These are phyloP conservation scores for Cisticola juncidis DNA, from an alignment of 2,113 vertebrate genomes.

Conservation along the genomic window DNA sequence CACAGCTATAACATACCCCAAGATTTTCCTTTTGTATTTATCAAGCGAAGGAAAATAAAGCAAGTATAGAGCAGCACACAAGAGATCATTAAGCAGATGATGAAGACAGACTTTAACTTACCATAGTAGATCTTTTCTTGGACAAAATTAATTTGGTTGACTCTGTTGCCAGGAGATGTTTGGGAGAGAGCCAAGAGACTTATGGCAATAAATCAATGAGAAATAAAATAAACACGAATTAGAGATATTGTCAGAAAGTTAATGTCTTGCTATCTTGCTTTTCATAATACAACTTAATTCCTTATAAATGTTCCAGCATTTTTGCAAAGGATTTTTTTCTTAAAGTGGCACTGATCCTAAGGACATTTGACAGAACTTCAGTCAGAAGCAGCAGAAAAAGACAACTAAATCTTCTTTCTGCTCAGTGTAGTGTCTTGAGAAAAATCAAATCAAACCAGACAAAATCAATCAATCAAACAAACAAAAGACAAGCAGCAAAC, in stretches of 20 bases:
- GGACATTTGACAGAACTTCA: neutral
- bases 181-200: slow-evolving; percentile 67
- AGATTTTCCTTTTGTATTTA: slow-evolving; percentile 33
- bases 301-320: neutral
- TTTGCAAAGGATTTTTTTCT: neutral
- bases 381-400: neutral
- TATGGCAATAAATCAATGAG: slow-evolving; percentile 72
- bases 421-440: neutral
- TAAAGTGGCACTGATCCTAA: neutral
- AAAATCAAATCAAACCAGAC: neutral
- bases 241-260: slow-evolving; percentile 64
- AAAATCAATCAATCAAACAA: neutral
- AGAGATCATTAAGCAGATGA: slow-evolving; percentile 64
- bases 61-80: neutral
- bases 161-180: slow-evolving; percentile 68
- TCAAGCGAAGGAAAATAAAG: slow-evolving; percentile 48
- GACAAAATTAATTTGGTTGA: slow-evolving; percentile 74
- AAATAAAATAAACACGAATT: slow-evolving; percentile 73
- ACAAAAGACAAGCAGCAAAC: neutral
- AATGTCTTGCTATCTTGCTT: slow-evolving; percentile 27
- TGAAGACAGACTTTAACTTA: slow-evolving; percentile 67
- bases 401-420: neutral
- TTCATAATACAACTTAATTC: slow-evolving; percentile 23
- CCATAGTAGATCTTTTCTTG: slow-evolving; percentile 62
- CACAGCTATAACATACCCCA: neutral